phyloP scores from a whole-genome alignment of 2,113 vertebrate species.

The Rhynchopsitta pachyrhyncha region DNA sequence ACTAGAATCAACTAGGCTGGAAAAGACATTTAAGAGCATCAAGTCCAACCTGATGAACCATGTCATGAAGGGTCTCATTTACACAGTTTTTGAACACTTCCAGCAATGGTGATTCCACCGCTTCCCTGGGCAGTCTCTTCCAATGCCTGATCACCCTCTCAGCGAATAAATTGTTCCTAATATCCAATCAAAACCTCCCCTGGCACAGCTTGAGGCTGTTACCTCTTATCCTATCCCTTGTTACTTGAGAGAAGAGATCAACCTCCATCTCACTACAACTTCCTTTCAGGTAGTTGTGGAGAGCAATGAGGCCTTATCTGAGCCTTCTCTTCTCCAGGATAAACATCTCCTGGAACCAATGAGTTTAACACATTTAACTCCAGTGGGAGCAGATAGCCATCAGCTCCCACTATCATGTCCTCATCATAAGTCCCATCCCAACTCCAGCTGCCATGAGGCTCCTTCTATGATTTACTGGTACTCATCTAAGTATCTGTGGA shows the following conservation, averaged over 20 bases:
- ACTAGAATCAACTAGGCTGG: neutral
- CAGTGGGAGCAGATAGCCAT: neutral
- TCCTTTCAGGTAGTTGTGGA: neutral
- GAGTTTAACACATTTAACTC: neutral
- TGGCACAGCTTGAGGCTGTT: neutral
- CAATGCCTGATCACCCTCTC: neutral
- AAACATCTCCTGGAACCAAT: neutral
- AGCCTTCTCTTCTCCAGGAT: neutral
- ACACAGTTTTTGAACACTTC: neutral
- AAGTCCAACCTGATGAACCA: neutral
- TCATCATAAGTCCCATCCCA: neutral
- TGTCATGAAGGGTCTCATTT: neutral
- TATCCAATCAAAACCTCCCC: neutral
- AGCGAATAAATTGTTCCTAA: neutral
- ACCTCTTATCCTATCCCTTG: neutral
- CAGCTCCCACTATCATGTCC: accelerated
- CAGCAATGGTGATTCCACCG: neutral
- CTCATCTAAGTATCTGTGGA: neutral
- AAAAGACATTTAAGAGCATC: neutral
- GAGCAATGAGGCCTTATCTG: neutral
- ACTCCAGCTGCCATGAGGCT: neutral
- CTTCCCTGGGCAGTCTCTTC: neutral
- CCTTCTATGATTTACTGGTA: neutral
- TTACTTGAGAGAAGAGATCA: neutral
- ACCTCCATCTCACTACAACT: neutral